Evolutionary conservation across 2,797 vertebrate genomes (phyloP).

Genomic region (Philypnodon macrostomus): DNA sequence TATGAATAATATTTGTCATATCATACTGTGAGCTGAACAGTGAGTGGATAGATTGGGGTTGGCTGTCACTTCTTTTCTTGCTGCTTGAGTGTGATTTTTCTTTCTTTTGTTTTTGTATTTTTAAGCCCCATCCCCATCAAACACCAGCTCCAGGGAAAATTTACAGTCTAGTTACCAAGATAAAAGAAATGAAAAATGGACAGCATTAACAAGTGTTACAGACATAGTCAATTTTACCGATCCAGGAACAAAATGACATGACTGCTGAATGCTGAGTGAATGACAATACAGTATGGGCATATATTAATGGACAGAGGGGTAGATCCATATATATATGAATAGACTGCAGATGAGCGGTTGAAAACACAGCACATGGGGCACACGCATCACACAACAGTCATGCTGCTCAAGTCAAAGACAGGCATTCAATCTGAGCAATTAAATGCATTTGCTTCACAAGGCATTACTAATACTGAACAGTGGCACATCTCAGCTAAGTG

Average conservation of each 20-base stretch:
- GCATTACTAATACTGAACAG: conserved; percentile 48
- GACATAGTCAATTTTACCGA: conserved; percentile 58
- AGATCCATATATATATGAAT: conserved; percentile 57
- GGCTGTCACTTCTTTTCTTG: conserved; percentile 47
- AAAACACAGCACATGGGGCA: conserved; percentile 32
- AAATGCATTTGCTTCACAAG: conserved; percentile 54
- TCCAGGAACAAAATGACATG: conserved; percentile 28
- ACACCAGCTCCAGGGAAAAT: conserved; percentile 45
- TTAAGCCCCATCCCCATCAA: conserved; percentile 22
- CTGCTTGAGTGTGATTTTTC: conserved; percentile 25
- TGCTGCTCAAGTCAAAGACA: conserved; percentile 54
- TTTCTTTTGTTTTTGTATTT: conserved; percentile 20
- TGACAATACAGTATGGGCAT: conserved; percentile 65
- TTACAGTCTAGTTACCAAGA: conserved; percentile 61
- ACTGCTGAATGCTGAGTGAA: conserved; percentile 54
- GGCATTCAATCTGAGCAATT: conserved; percentile 48
- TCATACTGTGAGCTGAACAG: conserved; percentile 41
- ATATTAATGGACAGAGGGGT: conserved; percentile 57
- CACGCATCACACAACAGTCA: conserved; percentile 59
- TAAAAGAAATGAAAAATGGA: conserved; percentile 68
- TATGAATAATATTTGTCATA: conserved; percentile 58
- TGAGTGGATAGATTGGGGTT: conserved; percentile 57
- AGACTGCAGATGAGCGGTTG: conserved; percentile 52
- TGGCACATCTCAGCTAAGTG: conserved; percentile 16
- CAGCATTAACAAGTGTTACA: conserved; percentile 55